Evolutionary conservation across 2,113 vertebrate genomes (phyloP).

Genomic region (Glaucomys volans): DNA sequence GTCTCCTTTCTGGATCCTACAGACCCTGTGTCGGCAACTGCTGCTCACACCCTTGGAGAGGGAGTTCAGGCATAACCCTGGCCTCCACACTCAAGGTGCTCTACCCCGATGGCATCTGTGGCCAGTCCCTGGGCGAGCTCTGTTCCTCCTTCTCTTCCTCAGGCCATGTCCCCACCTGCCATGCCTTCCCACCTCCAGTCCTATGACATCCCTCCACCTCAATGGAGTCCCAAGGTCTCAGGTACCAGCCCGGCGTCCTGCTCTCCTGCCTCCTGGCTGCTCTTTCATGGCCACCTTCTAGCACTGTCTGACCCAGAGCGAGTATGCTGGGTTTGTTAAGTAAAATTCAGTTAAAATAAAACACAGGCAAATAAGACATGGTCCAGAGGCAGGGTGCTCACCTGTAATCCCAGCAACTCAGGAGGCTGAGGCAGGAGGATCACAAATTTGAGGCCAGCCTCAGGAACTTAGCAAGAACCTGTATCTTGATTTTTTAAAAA

Average conservation of each 20-base stretch:
- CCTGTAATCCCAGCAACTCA: no score
- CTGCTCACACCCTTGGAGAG: background rate
- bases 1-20: background rate
- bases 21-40: background rate
- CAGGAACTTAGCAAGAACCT: no score
- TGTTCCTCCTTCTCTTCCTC: background rate
- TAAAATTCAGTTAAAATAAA: background rate
- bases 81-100: background rate
- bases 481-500: no score
- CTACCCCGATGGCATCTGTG: fast-evolving
- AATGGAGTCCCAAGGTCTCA: no score
- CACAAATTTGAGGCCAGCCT: no score
- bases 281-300: background rate
- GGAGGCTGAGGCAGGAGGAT: no score
- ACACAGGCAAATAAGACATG: no score
- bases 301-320: background rate
- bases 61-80: background rate
- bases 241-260: no score
- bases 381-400: no score
- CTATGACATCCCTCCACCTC: background rate
- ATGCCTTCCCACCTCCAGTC: background rate
- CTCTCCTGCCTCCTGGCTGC: background rate
- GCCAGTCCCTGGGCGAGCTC: background rate
- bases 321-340: background rate
- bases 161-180: no score